A percentile compares a stretch with the other conserved stretches of the same genome.
These are phyloP conservation scores for cat (Felis catus) DNA, from an alignment of 2,113 vertebrate species.

Conservation along the genomic window F.catus_Fca126_mat1.0 CM031411.1:118071501-118072000, in stretches of 20 bases:
- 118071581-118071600: not conserved
- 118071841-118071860: not conserved
- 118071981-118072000: not conserved
- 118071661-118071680: not conserved
- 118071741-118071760: not conserved
- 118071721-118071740: not conserved
- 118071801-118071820: not conserved
- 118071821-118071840: conserved; percentile 10
- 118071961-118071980: not conserved
- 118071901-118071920: not conserved
- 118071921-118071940: not conserved
- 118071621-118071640: not conserved
- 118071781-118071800: not conserved
- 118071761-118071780: not conserved
- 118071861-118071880: not conserved
- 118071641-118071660: not conserved
- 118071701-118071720: not conserved
- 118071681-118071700: not conserved
- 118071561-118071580: not conserved
- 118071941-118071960: not conserved
- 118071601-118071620: not conserved
- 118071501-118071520: not conserved
- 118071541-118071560: not conserved
- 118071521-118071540: not conserved
- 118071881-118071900: not conserved